Base-by-base conservation (phyloP, 2,888 invertebrate species). In the Morpho helenor region DNA sequence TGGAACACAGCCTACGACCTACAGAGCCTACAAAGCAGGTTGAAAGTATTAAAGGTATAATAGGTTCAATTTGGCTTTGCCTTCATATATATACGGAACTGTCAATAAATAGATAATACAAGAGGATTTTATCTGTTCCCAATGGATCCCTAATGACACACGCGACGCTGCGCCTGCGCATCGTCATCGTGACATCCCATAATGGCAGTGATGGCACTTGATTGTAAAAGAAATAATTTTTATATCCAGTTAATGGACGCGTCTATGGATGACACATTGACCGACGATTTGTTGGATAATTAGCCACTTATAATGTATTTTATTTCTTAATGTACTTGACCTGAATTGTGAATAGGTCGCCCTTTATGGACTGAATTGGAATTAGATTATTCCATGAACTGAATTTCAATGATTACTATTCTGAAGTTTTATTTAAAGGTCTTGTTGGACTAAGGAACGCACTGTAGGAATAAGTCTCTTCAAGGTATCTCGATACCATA, bases 161-260 rank as follows among this genome's bases (percentile, higher is more conserved):
- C 61, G 61, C 63, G 63, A 57, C 59, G 59, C 40, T 63, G 68
- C 75, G 84, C 64, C 79, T 82, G 84, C 77, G 76, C 79, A 82
- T 64, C 79, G 77, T 86, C 86, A 83, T 68, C 69, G 71, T 79
- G 82, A 82, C 82, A 79, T 62, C 69, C 72, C 70, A 71, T 74
- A 71, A 74, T 75, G 68, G 64, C 65, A 47, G 62, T 56, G 62
- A 58, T 70, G 70, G 59, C 63, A 63, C 65, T 65, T 56, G 63
- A 63, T 61, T 59, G 59, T 63, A 61, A 57, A 61, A 68, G 60
- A 66, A 67, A 65, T 66, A 57, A 66, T 66, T 65, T 68, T 67
- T 66, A 68, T 67, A 65, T 61, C 62, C 65, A 66, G 65, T 65
- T 69, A 68, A 69, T 69, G 67, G 69, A 64, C 23, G 49, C 47